Evolutionary conservation across 1,140 invertebrate genomes (phyloP).

Genomic region (Dermatophagoides farinae): DNA sequence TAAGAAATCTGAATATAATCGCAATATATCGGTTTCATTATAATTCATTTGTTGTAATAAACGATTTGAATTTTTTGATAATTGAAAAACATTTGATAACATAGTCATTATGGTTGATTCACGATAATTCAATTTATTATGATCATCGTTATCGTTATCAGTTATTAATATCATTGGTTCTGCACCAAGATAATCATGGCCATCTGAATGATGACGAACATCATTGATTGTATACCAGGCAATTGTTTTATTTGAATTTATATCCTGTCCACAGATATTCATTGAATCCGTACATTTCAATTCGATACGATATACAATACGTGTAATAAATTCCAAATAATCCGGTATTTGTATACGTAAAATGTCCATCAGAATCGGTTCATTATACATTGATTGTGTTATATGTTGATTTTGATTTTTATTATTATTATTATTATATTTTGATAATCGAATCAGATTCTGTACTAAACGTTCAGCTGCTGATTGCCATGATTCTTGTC

Average conservation of each 20-base stretch:
- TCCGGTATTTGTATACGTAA: slow-evolving; percentile 15
- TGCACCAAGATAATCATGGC: slow-evolving; percentile 5
- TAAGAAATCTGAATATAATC: slow-evolving; percentile 6
- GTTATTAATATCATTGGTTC: slow-evolving; percentile 5
- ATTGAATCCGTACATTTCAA: slow-evolving; percentile 1
- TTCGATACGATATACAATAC: slow-evolving; percentile 9
- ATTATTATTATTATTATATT: not conserved
- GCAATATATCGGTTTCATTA: slow-evolving; percentile 1
- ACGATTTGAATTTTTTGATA: not conserved
- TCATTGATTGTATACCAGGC: not conserved
- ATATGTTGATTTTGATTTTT: not conserved
- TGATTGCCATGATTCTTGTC: not conserved
- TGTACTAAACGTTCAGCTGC: not conserved
- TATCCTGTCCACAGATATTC: too few species aligned
- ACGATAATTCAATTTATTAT: not conserved
- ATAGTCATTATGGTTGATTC: not conserved
- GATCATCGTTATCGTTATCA: too few species aligned
- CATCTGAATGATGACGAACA: not conserved
- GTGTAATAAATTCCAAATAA: slow-evolving; percentile 10
- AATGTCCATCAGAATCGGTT: slow-evolving; percentile 12
- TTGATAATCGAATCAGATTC: too few species aligned
- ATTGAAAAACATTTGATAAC: not conserved
- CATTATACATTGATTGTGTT: not conserved
- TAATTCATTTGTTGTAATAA: not conserved
- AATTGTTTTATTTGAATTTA: not conserved